Conservation (phyloP, 2,113 vertebrate species). For the Neolamprologus longior region DNA sequence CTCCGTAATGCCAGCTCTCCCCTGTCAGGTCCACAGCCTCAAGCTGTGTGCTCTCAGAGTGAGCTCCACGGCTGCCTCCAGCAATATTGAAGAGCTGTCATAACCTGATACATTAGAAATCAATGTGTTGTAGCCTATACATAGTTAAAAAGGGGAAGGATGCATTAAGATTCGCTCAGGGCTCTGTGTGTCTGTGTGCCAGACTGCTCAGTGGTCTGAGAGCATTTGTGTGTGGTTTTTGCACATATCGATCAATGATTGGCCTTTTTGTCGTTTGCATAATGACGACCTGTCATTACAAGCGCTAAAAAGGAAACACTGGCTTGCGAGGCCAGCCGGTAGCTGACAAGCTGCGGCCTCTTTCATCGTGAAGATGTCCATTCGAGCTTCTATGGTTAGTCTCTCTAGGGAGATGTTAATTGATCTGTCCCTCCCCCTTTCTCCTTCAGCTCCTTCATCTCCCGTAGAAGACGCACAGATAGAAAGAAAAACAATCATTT, state of each 20-base stretch:
- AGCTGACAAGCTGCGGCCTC: not conserved
- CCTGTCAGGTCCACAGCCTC: constrained; percentile 41
- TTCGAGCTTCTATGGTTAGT: not conserved
- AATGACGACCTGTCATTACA: constrained; percentile 15
- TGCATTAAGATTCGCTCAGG: constrained; percentile 24
- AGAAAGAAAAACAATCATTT: constrained; percentile 4
- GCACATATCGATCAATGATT: constrained; percentile 21
- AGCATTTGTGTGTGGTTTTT: not conserved
- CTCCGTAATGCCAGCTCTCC: constrained; percentile 34
- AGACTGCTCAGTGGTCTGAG: not conserved
- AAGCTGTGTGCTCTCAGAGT: not conserved
- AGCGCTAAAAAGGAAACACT: constrained; percentile 6
- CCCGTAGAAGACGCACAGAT: not conserved
- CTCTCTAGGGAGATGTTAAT: constrained; percentile 8
- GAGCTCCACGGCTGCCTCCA: constrained; percentile 24
- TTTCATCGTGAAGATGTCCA: not conserved
- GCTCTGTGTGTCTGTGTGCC: not conserved
- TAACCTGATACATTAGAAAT: constrained; percentile 62
- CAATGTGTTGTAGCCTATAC: constrained; percentile 48
- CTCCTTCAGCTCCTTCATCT: not conserved
- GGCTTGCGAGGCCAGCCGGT: not conserved
- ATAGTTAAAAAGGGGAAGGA: constrained; percentile 44
- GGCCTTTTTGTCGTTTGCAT: constrained; percentile 14
- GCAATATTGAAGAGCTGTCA: constrained; percentile 61
- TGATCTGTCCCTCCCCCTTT: not conserved